Conservation (phyloP, 2,113 vertebrate genomes). For the Rhea pennata region DNA sequence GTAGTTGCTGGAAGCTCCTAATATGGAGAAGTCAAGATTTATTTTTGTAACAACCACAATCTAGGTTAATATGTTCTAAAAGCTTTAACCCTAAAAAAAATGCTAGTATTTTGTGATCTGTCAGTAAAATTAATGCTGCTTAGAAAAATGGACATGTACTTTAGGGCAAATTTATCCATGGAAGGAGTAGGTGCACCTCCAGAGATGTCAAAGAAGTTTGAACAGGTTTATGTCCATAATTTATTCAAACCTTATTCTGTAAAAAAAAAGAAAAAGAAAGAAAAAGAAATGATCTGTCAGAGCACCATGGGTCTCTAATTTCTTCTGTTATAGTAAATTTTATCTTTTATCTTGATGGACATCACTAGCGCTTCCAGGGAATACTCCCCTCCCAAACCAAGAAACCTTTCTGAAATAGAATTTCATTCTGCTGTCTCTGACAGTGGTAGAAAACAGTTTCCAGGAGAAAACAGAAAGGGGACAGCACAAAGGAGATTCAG, state of each 20-base stretch:
- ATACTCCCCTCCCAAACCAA: not conserved
- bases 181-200: not conserved
- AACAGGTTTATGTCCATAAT: not conserved
- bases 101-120: not conserved
- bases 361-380: not conserved
- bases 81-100: not conserved
- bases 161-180: not conserved
- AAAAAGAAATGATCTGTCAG: not conserved
- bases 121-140: not conserved
- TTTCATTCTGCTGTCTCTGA: not conserved
- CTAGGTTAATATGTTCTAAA: not conserved
- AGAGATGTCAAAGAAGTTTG: not conserved
- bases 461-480: not conserved
- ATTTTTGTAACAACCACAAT: not conserved
- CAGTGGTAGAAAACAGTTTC: not conserved
- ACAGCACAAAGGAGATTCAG: not conserved
- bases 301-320: not conserved
- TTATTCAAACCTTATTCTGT: not conserved
- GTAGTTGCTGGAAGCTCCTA: not conserved
- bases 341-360: not conserved
- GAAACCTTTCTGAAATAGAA: not conserved
- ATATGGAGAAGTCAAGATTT: not conserved
- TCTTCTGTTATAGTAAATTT: not conserved
- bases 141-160: not conserved
- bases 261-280: not conserved